Conservation (phyloP, 1,140 invertebrate genomes). For the Nasonia longicornis region DNA sequence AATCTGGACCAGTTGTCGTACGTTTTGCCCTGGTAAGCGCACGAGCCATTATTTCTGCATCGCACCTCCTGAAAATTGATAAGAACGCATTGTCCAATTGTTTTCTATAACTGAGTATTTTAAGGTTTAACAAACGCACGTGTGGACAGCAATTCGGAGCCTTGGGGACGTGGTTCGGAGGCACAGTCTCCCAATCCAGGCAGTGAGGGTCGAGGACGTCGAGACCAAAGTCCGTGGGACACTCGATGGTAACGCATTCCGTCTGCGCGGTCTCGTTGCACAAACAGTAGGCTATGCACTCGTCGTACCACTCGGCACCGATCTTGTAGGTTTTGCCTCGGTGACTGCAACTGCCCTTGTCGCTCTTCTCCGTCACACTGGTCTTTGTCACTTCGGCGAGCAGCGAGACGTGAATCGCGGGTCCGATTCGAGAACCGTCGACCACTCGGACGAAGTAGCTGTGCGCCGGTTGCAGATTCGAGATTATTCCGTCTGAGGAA, state of each 20-base stretch:
- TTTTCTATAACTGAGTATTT: too few species aligned
- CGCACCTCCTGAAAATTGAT: conserved; percentile 70
- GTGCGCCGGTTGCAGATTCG: conserved; percentile 62
- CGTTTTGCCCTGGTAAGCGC: conserved; percentile 75
- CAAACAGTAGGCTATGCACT: conserved; percentile 79
- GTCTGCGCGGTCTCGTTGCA: conserved; percentile 70
- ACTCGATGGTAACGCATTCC: conserved; percentile 83
- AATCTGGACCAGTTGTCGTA: conserved; percentile 72
- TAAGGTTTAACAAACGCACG: conserved; percentile 48
- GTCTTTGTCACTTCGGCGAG: conserved; percentile 64
- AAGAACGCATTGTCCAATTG: too few species aligned
- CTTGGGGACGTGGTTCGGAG: conserved; percentile 76
- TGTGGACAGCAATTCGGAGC: conserved; percentile 86
- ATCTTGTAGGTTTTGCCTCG: conserved; percentile 72
- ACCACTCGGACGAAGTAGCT: conserved; percentile 63
- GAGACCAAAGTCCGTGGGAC: conserved; percentile 84
- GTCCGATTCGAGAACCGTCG: conserved; percentile 56
- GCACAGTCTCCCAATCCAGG: conserved; percentile 85
- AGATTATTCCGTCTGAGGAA: conserved; percentile 61
- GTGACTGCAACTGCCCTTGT: conserved; percentile 69
- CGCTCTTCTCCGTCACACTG: conserved; percentile 59
- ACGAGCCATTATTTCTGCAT: conserved; percentile 84
- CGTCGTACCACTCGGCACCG: conserved; percentile 77
- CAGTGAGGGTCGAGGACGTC: conserved; percentile 87
- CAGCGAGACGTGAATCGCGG: conserved; percentile 59